A percentile compares a stretch with the other conserved stretches of the same genome.
phyloP scores from a whole-genome alignment of 2,888 invertebrate genomes.

The Drosophila greeni region DNA sequence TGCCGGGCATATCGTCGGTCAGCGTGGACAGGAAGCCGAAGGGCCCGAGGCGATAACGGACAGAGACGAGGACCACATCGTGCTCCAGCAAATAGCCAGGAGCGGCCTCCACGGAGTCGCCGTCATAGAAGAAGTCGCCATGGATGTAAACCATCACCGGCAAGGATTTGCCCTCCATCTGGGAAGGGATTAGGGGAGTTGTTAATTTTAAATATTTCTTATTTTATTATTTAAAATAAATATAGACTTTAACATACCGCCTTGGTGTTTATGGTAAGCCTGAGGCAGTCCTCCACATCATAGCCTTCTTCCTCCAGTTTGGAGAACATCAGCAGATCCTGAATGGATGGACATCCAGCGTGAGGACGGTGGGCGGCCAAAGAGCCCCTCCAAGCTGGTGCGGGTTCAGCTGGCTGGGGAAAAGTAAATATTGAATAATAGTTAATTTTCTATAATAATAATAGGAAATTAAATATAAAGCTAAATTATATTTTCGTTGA shows the following conservation, averaged over 20 bases:
- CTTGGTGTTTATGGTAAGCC: conserved; percentile 73
- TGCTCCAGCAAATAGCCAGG: conserved; percentile 79
- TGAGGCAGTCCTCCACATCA: conserved; percentile 76
- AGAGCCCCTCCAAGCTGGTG: conserved; percentile 69
- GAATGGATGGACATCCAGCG: conserved; percentile 74
- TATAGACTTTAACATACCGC: conserved; percentile 58
- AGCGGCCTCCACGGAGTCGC: conserved; percentile 74
- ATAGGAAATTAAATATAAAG: no score
- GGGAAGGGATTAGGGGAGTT: background rate
- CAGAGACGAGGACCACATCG: conserved; percentile 79
- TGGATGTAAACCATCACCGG: conserved; percentile 80
- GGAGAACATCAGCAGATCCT: conserved; percentile 59
- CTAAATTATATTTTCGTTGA: background rate
- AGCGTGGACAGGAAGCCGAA: conserved; percentile 81
- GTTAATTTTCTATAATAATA: no score
- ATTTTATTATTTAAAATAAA: no score
- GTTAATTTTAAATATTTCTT: no score
- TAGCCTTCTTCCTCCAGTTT: conserved; percentile 56
- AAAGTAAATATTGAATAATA: background rate
- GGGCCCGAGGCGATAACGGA: conserved; percentile 80
- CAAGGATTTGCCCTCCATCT: conserved; percentile 61
- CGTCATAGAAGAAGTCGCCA: conserved; percentile 79
- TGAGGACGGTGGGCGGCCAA: conserved; percentile 66
- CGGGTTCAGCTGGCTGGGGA: conserved; percentile 64
- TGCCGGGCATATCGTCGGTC: conserved; percentile 80